phyloP scores from a whole-genome alignment of 2,113 vertebrate genomes.

The Xyrauchen texanus region DNA sequence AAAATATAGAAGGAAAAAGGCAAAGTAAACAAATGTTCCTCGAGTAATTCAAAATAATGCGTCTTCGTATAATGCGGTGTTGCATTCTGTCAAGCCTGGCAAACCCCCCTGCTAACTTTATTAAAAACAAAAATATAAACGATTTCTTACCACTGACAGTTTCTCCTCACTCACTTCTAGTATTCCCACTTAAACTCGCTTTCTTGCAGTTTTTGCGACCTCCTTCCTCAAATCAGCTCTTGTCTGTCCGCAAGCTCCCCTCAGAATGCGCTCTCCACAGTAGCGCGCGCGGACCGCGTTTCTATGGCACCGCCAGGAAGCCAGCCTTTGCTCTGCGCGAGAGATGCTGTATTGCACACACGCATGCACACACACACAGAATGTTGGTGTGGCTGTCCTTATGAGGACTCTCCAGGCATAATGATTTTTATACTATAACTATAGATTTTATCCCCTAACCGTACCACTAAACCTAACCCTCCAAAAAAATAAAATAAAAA shows the following conservation, averaged over 20 bases:
- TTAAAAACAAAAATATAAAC: not conserved
- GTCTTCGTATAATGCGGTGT: slow-evolving; percentile 20
- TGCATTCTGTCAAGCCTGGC: not conserved
- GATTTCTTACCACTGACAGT: slow-evolving; percentile 20
- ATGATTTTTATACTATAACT: no score
- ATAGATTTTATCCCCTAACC: no score
- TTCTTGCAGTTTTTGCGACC: slow-evolving; percentile 11
- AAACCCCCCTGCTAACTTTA: slow-evolving; percentile 12
- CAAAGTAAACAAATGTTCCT: not conserved
- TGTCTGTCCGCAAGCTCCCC: slow-evolving; percentile 28
- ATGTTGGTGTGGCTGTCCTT: no score
- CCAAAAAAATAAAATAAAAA: no score
- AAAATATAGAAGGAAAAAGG: not conserved
- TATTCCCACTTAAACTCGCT: slow-evolving; percentile 29
- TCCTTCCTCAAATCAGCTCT: slow-evolving; percentile 16
- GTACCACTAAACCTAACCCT: no score
- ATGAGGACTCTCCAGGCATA: no score
- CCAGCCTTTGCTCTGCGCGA: slow-evolving; percentile 41
- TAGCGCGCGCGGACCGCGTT: slow-evolving; percentile 44
- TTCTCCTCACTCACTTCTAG: not conserved
- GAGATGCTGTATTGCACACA: slow-evolving; percentile 38
- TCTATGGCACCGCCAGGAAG: slow-evolving; percentile 50
- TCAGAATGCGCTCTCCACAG: slow-evolving; percentile 45
- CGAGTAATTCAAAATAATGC: not conserved
- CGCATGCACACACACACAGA: not conserved